Percentiles rank a stretch among this genome's conserved stretches.
Evolutionary conservation across 2,888 invertebrate genomes (phyloP).

Genomic region (Clepsis dumicolana): DNA sequence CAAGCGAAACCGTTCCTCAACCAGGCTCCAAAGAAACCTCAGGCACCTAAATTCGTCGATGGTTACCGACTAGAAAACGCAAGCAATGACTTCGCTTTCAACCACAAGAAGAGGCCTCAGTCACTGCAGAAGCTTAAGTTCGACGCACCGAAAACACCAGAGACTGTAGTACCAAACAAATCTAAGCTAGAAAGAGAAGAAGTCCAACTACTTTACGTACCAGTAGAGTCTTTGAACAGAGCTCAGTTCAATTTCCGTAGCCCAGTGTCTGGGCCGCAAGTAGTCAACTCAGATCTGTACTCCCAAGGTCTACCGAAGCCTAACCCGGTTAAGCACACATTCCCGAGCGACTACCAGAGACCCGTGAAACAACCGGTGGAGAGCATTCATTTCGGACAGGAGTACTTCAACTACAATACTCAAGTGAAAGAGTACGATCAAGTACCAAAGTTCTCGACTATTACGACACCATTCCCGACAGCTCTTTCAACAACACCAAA

Average conservation of each 20-base stretch:
- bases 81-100: constrained; percentile 56
- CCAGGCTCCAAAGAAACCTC: constrained; percentile 62
- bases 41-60: constrained; percentile 73
- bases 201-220: constrained; percentile 93
- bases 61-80: constrained; percentile 76
- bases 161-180: constrained; percentile 56
- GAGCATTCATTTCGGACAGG: constrained; percentile 59
- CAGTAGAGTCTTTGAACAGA: constrained; percentile 90
- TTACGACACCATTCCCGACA: constrained; percentile 72
- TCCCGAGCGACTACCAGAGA: constrained; percentile 63
- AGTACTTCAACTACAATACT: constrained; percentile 71
- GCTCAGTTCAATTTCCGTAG: constrained; percentile 77
- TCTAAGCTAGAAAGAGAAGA: constrained; percentile 85
- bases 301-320: constrained; percentile 63
- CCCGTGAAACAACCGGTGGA: constrained; percentile 64
- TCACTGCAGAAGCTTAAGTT: constrained; percentile 76
- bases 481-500: constrained; percentile 75
- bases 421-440: constrained; percentile 62
- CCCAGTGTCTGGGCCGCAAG: constrained; percentile 61
- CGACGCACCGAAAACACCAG: constrained; percentile 62
- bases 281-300: constrained; percentile 68
- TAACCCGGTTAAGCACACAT: constrained; percentile 59
- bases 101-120: constrained; percentile 66
- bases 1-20: constrained; percentile 66
- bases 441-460: constrained; percentile 73